These are phyloP conservation scores for Sprattus sprattus DNA, from an alignment of 2,113 vertebrate genomes.

Conservation along the genomic window DNA sequence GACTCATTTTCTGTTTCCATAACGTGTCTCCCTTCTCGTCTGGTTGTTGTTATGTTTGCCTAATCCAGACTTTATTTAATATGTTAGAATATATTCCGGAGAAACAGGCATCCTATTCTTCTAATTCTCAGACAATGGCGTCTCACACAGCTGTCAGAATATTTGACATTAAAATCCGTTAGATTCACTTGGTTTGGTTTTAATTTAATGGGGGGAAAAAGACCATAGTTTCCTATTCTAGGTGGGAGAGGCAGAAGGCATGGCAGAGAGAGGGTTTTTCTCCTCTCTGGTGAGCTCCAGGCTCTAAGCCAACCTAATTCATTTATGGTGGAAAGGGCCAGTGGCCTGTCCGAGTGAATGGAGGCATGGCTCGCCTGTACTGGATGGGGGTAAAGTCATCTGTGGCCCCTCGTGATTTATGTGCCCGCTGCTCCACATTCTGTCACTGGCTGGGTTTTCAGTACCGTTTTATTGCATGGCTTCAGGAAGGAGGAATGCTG, in stretches of 20 bases:
- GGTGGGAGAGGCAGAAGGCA: neutral
- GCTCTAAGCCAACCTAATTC: conserved; percentile 38
- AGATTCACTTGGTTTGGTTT: neutral
- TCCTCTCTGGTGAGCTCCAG: conserved; percentile 28
- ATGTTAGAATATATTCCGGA: neutral
- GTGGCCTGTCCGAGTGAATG: neutral
- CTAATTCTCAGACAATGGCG: neutral
- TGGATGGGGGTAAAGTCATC: conserved; percentile 3
- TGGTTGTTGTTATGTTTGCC: neutral
- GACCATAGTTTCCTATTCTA: neutral
- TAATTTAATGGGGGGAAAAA: neutral
- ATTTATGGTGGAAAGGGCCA: conserved; percentile 42
- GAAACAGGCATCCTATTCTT: neutral
- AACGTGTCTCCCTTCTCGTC: neutral
- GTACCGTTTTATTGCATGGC: conserved; percentile 50
- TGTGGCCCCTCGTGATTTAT: neutral
- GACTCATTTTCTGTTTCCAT: conserved; percentile 23
- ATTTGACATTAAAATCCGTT: conserved; percentile 3
- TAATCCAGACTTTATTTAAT: neutral
- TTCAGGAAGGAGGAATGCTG: conserved; percentile 9
- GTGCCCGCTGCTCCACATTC: neutral
- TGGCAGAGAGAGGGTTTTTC: conserved; percentile 19
- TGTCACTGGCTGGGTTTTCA: conserved; percentile 44
- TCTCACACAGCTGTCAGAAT: neutral
- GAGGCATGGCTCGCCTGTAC: neutral